Conservation (phyloP, 2,797 vertebrate genomes). For the Chelidonichthys spinosus region DNA sequence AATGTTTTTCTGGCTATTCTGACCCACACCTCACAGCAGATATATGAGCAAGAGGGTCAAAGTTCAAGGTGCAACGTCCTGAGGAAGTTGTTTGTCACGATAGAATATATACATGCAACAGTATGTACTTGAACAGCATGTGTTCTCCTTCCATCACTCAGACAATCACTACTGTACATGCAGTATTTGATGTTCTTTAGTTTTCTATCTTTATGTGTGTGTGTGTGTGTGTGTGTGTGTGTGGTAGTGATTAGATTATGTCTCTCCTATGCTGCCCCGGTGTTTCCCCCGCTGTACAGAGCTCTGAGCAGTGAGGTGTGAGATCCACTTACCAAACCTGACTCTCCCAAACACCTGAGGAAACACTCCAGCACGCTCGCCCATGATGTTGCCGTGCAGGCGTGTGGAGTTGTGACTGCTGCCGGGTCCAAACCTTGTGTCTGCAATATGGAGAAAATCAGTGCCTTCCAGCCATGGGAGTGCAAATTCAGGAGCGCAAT, state of each 20-base stretch:
- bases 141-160: not conserved
- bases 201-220: not conserved
- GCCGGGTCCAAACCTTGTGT: constrained; percentile 10
- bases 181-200: not conserved
- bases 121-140: not conserved
- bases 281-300: not conserved
- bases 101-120: too few relatives aligned
- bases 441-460: constrained; percentile 31
- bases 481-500: constrained; percentile 3
- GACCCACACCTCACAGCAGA: too few relatives aligned
- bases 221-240: constrained; percentile 12
- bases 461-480: constrained; percentile 34
- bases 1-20: too few relatives aligned
- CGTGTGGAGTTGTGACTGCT: constrained; percentile 12
- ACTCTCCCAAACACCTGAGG: constrained; percentile 42
- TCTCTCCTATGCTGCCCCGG: not conserved
- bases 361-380: constrained; percentile 21
- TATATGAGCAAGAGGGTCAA: too few relatives aligned
- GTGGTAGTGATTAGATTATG: constrained; percentile 37
- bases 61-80: too few relatives aligned
- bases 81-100: too few relatives aligned
- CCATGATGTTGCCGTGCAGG: constrained; percentile 9
- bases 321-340: constrained; percentile 37
- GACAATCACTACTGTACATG: not conserved
- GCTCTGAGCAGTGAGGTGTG: constrained; percentile 31